Evolutionary conservation across 2,113 vertebrate genomes (phyloP).

Genomic region (Nyctereutes procyonoides): DNA sequence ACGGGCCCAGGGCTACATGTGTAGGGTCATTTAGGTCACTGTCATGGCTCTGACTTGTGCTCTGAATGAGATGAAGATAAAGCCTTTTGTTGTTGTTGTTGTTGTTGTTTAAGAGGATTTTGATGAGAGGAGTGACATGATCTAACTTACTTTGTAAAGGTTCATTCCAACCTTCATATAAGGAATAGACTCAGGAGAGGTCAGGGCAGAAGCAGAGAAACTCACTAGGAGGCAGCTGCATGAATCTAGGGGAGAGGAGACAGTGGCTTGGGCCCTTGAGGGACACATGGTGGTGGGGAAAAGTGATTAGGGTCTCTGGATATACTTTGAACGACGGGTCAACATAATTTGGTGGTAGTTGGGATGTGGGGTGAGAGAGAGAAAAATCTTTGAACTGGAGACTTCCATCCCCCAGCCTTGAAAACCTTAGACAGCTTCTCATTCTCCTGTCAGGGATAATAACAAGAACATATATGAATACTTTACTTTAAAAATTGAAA

Average conservation of each 20-base stretch:
- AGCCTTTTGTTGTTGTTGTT: too few species aligned
- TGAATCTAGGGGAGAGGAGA: neutral
- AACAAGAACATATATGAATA: neutral
- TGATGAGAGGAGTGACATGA: neutral
- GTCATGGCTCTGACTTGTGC: neutral
- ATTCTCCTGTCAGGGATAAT: neutral
- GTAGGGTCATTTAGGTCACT: too few species aligned
- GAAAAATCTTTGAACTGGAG: neutral
- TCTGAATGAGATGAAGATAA: neutral
- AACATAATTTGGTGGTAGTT: neutral
- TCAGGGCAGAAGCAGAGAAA: neutral
- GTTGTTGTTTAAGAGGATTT: neutral
- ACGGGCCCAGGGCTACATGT: accelerated
- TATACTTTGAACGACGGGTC: neutral
- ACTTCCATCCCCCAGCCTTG: neutral
- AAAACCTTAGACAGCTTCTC: neutral
- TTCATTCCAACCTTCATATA: neutral
- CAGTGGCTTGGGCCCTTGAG: neutral
- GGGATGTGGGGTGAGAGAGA: neutral
- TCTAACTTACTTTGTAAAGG: neutral
- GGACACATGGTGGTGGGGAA: neutral
- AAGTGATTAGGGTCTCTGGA: neutral
- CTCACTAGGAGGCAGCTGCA: accelerated
- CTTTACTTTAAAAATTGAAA: neutral
- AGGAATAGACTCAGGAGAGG: neutral